Base-by-base conservation (phyloP, 2,113 vertebrate genomes). In the Menura novaehollandiae region DNA sequence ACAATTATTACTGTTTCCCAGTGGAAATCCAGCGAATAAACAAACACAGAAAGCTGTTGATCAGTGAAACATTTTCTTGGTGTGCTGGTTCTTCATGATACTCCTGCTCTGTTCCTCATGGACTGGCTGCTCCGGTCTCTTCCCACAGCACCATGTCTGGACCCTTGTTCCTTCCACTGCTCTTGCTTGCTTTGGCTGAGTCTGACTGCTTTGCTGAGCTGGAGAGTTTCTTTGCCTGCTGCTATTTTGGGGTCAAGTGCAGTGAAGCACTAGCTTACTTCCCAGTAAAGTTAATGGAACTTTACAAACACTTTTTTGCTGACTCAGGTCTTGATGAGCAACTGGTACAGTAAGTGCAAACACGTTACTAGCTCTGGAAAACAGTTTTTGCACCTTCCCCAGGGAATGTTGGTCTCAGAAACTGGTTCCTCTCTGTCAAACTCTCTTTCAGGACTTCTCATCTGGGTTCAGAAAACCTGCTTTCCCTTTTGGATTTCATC, bases 251-350 rank as follows among this genome's bases (percentile, higher is more conserved):
- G 89, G 59, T 60, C 46, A 56, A 37, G 67, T 56, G 47, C 67
- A 93, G 85, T 92, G 76, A 52, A 72, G 53, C 11, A 1, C 33
- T 95, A 56, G 30, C 89, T 92, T 89, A 94, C 85, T 95, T 95
- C 93, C 89, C 69, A 82, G 62, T 91, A 55, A 91, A 96, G 58
- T 85, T 63, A 77, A 78, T 88, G 79, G 60, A 81, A 92, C 68
- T 84, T 86, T 9, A 90, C 82, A 85, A 93, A 68, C 19, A 22
- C 62, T 68, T 72, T 56, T 72, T 59, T 93, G 90, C 88, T 93
- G 94, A 95, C 72, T 90, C 68, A 37, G 87, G 55, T 92, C 72
- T 81, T 69, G 69, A 75, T 83, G 90, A 91, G 69, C 85, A 84
- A 37, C 75, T 86, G 49, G 44, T 93, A 39, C 59, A 67, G 39